Conservation (phyloP, 2,797 vertebrate genomes). For the Pseudochaenichthys georgianus region DNA sequence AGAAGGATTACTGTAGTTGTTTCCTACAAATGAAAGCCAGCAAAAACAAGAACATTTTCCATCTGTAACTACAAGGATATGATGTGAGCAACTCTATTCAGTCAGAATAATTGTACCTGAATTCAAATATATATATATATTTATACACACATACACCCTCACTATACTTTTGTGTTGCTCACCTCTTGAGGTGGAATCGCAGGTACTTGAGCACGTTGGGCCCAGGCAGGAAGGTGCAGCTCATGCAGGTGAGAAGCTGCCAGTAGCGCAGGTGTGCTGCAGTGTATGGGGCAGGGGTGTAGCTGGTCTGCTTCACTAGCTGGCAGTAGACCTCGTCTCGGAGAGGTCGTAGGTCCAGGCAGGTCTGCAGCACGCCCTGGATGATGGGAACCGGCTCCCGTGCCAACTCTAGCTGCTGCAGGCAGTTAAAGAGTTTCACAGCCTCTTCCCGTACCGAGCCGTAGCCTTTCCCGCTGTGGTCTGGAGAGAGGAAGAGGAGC, state of each 20-base stretch:
- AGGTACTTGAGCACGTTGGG: constrained; percentile 90
- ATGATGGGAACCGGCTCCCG: constrained; percentile 91
- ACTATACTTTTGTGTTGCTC: constrained; percentile 51
- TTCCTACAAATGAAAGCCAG: constrained; percentile 39
- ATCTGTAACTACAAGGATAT: constrained; percentile 26
- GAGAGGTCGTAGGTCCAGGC: constrained; percentile 93
- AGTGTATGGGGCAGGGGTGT: constrained; percentile 84
- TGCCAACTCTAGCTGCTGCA: constrained; percentile 93
- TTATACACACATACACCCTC: too few relatives aligned
- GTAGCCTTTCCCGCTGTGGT: constrained; percentile 88
- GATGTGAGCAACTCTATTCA: constrained; percentile 30
- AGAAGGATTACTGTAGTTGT: constrained; percentile 12
- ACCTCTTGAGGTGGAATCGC: constrained; percentile 93
- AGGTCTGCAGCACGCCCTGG: constrained; percentile 97
- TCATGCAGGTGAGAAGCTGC: constrained; percentile 98
- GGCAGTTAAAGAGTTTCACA: constrained; percentile 94
- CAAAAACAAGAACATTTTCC: constrained; percentile 37
- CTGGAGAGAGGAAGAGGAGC: constrained; percentile 39
- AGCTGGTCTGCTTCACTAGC: constrained; percentile 96
- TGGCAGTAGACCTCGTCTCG: constrained; percentile 98
- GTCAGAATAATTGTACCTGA: constrained; percentile 18
- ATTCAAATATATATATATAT: not conserved
- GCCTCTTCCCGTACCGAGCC: constrained; percentile 93
- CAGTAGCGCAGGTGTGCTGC: constrained; percentile 93
- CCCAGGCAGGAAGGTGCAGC: constrained; percentile 95